phyloP scores from a whole-genome alignment of 2,888 invertebrate genomes.

The Limenitis camilla region DNA sequence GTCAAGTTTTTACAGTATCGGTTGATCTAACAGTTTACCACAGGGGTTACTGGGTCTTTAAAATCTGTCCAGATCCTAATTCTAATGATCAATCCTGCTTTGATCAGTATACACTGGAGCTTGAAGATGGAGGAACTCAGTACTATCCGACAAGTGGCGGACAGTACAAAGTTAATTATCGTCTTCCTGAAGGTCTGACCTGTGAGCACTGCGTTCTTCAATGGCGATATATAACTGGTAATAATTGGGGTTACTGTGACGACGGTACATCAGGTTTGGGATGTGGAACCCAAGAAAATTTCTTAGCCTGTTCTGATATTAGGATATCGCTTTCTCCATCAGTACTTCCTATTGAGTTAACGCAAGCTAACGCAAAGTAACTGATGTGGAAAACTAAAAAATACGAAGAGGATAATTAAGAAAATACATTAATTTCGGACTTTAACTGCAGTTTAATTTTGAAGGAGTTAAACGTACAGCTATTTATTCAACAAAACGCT shows the following conservation, averaged over 20 bases:
- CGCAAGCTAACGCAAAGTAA: too few species aligned
- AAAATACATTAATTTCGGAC: too few species aligned
- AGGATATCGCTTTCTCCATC: conserved; percentile 60
- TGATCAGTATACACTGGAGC: conserved; percentile 73
- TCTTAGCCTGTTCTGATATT: conserved; percentile 87
- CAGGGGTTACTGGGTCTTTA: too few species aligned
- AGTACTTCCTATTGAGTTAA: not conserved
- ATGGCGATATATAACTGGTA: conserved; percentile 89
- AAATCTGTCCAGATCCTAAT: too few species aligned
- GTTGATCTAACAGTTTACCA: too few species aligned
- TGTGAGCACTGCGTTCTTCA: conserved; percentile 89
- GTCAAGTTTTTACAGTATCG: conserved; percentile 78
- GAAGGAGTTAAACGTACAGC: too few species aligned
- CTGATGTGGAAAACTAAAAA: not conserved
- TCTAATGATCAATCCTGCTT: too few species aligned
- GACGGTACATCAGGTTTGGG: conserved; percentile 84
- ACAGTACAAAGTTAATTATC: conserved; percentile 79
- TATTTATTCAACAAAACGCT: too few species aligned
- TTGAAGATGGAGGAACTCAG: conserved; percentile 70
- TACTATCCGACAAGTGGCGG: conserved; percentile 82
- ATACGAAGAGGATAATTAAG: too few species aligned
- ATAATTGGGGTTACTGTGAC: conserved; percentile 84
- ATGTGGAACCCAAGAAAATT: conserved; percentile 90
- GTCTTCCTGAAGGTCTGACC: conserved; percentile 74
- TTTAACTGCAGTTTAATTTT: too few species aligned